Conservation (phyloP, 2,797 vertebrate species). For the Periparus ater region DNA sequence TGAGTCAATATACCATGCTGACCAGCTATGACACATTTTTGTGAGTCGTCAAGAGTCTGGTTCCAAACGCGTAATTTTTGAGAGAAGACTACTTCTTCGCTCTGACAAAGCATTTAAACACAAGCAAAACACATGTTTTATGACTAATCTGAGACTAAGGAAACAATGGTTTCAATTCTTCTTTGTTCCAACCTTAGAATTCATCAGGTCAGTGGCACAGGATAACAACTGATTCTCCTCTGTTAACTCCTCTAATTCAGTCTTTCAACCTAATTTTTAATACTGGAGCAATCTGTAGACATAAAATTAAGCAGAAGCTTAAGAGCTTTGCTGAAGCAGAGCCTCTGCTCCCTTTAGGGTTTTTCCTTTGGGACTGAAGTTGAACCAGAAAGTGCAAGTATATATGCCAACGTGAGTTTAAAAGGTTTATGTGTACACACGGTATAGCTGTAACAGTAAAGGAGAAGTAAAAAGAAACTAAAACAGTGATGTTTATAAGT, state of each 20-base stretch:
- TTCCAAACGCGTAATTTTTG: neutral
- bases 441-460: neutral
- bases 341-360: neutral
- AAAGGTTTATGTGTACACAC: neutral
- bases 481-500: neutral
- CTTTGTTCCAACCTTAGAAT: neutral
- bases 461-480: neutral
- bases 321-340: neutral
- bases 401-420: neutral
- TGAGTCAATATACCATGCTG: neutral
- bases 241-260: neutral
- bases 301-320: neutral
- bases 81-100: neutral
- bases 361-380: neutral
- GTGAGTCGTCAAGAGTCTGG: neutral
- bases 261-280: neutral
- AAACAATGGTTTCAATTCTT: conserved; percentile 8
- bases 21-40: neutral
- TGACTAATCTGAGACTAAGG: neutral
- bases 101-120: conserved; percentile 6
- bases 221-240: neutral
- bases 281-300: neutral
- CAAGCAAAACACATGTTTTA: neutral
- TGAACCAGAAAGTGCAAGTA: neutral
- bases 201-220: neutral